Conservation (phyloP, 1,140 invertebrate genomes). For the Orius insidiosus region DNA sequence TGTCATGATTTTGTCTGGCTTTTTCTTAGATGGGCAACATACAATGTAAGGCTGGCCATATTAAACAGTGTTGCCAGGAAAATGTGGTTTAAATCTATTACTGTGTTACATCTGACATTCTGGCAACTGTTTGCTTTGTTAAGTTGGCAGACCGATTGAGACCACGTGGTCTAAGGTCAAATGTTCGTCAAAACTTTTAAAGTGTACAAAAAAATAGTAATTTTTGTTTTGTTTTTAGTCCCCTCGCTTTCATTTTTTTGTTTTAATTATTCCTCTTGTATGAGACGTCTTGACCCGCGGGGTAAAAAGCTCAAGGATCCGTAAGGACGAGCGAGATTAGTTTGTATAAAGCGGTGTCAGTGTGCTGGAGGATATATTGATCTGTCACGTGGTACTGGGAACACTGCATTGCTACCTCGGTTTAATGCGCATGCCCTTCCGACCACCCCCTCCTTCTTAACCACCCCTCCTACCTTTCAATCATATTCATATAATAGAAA, state of each 20-base stretch:
- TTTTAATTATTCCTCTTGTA: too few relatives aligned
- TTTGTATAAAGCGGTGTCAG: slow-evolving; percentile 1
- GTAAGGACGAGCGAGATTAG: slow-evolving; percentile 7
- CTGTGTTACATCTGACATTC: too few relatives aligned
- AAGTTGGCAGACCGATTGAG: not conserved
- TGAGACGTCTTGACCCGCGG: too few relatives aligned
- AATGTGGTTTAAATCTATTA: too few relatives aligned
- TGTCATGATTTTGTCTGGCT: too few relatives aligned
- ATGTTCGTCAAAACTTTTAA: not conserved
- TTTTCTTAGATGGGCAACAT: too few relatives aligned
- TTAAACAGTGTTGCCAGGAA: too few relatives aligned
- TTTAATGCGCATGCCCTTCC: not conserved
- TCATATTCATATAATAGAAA: not conserved
- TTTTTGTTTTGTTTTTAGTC: not conserved
- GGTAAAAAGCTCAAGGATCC: too few relatives aligned
- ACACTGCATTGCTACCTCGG: slow-evolving; percentile 8
- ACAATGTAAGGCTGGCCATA: too few relatives aligned
- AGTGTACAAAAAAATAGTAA: not conserved
- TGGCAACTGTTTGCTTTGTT: too few relatives aligned
- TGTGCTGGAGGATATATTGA: slow-evolving; percentile 8
- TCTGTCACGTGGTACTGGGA: slow-evolving; percentile 12
- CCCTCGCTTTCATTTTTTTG: too few relatives aligned
- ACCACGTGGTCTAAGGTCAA: not conserved
- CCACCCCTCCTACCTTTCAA: not conserved
- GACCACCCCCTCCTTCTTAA: not conserved